A percentile compares a stretch with the other conserved stretches of the same genome.
phyloP scores from a whole-genome alignment of 2,888 invertebrate species.

The Sceliomorpha sp. region DNA sequence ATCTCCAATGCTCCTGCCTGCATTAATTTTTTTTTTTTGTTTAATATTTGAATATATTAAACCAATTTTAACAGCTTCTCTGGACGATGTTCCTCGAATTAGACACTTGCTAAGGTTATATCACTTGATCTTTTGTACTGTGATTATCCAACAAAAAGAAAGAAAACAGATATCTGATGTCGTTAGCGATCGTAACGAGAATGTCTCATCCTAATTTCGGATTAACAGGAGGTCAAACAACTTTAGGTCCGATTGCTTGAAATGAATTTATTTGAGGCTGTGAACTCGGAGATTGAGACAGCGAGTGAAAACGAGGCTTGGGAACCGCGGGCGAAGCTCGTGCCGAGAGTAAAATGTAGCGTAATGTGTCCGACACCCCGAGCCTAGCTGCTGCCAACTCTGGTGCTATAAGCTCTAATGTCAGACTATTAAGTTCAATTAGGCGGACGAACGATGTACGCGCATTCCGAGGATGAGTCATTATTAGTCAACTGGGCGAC shows the following conservation, averaged over 20 bases:
- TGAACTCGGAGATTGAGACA: constrained; percentile 21
- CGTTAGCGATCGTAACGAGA: not conserved
- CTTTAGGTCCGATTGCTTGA: constrained; percentile 18
- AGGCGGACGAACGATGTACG: constrained; percentile 68
- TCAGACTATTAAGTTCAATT: constrained; percentile 77
- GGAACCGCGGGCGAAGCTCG: constrained; percentile 36
- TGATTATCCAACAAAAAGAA: not conserved
- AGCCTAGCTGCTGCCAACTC: constrained; percentile 58
- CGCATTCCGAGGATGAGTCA: constrained; percentile 70
- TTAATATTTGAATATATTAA: too few species aligned
- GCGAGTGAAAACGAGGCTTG: constrained; percentile 39
- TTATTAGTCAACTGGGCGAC: constrained; percentile 13
- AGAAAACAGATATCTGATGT: not conserved
- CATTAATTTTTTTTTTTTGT: too few species aligned
- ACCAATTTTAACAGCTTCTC: too few species aligned
- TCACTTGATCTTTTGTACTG: not conserved
- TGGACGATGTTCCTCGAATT: too few species aligned
- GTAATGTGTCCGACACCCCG: constrained; percentile 64
- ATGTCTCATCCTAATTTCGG: constrained; percentile 5
- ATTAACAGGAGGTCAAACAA: constrained; percentile 17
- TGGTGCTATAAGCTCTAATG: constrained; percentile 71
- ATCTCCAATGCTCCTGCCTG: too few species aligned
- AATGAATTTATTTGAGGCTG: constrained; percentile 20
- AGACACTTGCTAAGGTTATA: not conserved
- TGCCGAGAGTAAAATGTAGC: constrained; percentile 56